These are phyloP conservation scores for Notarius lentiginosus DNA, from an alignment of 2,113 vertebrate species.

Conservation along the genomic window DNA sequence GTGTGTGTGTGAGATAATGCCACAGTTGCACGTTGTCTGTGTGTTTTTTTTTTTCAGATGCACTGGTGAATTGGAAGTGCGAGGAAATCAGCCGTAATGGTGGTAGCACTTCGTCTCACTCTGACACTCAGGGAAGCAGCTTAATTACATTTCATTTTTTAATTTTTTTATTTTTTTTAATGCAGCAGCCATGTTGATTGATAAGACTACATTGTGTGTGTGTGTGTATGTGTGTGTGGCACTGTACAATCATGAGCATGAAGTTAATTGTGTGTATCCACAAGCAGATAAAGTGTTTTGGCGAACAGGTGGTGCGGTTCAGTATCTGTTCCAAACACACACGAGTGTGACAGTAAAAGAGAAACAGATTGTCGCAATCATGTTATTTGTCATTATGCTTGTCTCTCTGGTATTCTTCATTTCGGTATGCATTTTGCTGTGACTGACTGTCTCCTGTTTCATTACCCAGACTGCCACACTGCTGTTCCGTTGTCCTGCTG, in stretches of 20 bases:
- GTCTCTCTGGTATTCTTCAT: conserved; percentile 11
- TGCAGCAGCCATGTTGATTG: conserved; percentile 17
- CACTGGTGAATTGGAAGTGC: not conserved
- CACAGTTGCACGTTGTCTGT: not conserved
- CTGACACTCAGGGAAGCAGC: conserved; percentile 4
- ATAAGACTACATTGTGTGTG: conserved; percentile 14
- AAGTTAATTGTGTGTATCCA: conserved; percentile 29
- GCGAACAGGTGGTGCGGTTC: conserved; percentile 36
- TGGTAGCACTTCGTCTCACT: not conserved
- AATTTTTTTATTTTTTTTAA: not conserved
- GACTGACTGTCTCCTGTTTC: conserved; percentile 27
- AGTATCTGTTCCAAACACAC: conserved; percentile 1
- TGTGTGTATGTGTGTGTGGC: conserved; percentile 20
- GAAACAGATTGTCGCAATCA: conserved; percentile 10
- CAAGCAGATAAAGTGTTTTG: conserved; percentile 12
- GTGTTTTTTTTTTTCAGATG: not conserved
- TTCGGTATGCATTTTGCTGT: not conserved
- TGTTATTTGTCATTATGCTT: conserved; percentile 26
- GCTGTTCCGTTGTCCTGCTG: not conserved
- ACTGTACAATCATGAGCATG: not conserved
- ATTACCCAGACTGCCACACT: conserved; percentile 18
- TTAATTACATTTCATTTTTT: conserved; percentile 16
- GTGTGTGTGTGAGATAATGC: not conserved
- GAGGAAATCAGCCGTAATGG: conserved; percentile 7
- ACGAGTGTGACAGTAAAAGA: not conserved